phyloP scores from a whole-genome alignment of 2,888 invertebrate species.

The Trissolcus japonicus region DNA sequence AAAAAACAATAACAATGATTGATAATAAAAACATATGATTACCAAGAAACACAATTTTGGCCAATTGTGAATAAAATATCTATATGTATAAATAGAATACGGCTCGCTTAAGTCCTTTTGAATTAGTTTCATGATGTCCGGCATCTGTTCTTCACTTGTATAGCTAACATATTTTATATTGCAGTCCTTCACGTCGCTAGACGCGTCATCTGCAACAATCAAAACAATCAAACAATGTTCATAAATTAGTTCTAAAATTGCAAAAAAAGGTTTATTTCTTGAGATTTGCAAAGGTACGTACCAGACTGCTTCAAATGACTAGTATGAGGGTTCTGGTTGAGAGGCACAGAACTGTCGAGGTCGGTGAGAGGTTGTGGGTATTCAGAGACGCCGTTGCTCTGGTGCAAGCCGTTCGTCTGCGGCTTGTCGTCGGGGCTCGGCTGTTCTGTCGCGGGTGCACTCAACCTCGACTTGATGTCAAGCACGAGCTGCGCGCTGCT shows the following conservation, averaged over 20 bases:
- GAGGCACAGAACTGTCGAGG: conserved; percentile 56
- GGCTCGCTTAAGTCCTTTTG: conserved; percentile 99
- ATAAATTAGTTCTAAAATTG: too few relatives aligned
- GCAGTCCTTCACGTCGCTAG: conserved; percentile 65
- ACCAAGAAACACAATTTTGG: conserved; percentile 98
- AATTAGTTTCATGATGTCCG: conserved; percentile 98
- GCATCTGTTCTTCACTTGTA: conserved; percentile 97
- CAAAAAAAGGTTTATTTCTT: too few relatives aligned
- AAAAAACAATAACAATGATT: too few relatives aligned
- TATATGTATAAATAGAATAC: conserved; percentile 99
- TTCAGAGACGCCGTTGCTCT: conserved; percentile 70
- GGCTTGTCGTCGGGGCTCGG: conserved; percentile 58
- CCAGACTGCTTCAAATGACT: conserved; percentile 70
- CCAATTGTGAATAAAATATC: conserved; percentile 99
- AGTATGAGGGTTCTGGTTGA: conserved; percentile 68
- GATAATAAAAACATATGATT: conserved; percentile 62
- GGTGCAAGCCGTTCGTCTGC: conserved; percentile 69
- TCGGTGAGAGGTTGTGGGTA: conserved; percentile 62
- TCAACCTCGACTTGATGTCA: conserved; percentile 71
- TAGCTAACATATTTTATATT: conserved; percentile 84
- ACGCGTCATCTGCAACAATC: conserved; percentile 60
- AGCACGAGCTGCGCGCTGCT: conserved; percentile 63
- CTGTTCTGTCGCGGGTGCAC: conserved; percentile 61
- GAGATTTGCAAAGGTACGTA: conserved; percentile 46
- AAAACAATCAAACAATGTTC: conserved; percentile 10